Base-by-base conservation (phyloP, 2,888 invertebrate genomes). In the Tetragnatha montana region DNA sequence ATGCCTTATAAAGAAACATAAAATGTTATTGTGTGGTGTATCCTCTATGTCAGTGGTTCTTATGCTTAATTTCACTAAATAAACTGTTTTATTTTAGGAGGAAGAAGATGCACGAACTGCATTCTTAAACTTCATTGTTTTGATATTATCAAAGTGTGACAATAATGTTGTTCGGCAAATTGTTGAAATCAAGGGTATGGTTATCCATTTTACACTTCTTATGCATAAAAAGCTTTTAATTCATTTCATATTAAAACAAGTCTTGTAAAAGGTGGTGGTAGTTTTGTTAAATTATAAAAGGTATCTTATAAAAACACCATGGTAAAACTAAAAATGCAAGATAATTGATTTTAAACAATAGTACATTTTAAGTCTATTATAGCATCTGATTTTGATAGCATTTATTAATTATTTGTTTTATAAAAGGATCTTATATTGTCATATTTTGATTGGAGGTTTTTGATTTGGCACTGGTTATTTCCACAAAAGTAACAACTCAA, bases 61-160 rank as follows among this genome's bases (percentile, higher is more conserved):
- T 1, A 35, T 35, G 35, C 35, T 35, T 35, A 35, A 35, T 35
- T 35, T 35, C 35, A 35, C 35, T 35, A 35, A 1, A 35, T 35
- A 35, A 35, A 35, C n/a, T 51, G 14, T 60, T 14, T 60, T 60
- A 60, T 69, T 51, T 79, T 14, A 90, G 90, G 95, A 96, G 91
- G 94, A 94, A 70, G 95, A 96, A 81, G 96, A 95, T 93, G 96
- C 96, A 0, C 94, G 97, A 83, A 96, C 95, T 71, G 95, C 95
- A 91, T 96, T 96, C 93, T 95, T 97, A 70, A 95, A 96, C 92
- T 96, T 97, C 92, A 94, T 97, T 91, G 95, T 96, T 60, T 95
- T 96, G 0, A 96, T 97, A 93, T 93, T 97, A 68, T 94, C 97
- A 6, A 96, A 96, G 89, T 96, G 96, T 0, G 96, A 96, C 92